Percentiles rank a stretch among this genome's conserved stretches.
Evolutionary conservation across 2,888 invertebrate genomes (phyloP).

Genomic region (Entomobrya multifasciata): DNA sequence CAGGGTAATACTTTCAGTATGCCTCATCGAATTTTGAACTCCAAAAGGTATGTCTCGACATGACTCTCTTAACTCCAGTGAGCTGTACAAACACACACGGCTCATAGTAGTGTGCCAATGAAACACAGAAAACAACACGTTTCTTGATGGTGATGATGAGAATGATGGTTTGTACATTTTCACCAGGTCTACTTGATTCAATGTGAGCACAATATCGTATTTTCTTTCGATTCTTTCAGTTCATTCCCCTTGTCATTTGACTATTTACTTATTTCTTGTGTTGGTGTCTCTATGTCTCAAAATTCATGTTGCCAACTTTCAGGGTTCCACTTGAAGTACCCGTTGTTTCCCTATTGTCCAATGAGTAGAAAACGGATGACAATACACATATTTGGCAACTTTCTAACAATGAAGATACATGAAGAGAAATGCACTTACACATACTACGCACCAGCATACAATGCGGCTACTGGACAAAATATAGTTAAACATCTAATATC

Average conservation of each 20-base stretch:
- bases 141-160: neutral
- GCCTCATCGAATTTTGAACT: constrained; percentile 5
- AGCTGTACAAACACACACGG: neutral
- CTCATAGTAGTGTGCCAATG: neutral
- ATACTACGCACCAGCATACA: no score
- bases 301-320: constrained; percentile 13
- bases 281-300: neutral
- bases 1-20: neutral
- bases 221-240: constrained; percentile 10
- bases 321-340: neutral
- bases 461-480: no score
- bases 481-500: no score
- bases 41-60: neutral
- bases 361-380: no score
- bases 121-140: constrained; percentile 17
- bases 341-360: no score
- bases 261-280: constrained; percentile 27
- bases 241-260: constrained; percentile 23
- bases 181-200: neutral
- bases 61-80: neutral
- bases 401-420: no score
- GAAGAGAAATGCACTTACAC: no score
- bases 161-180: neutral
- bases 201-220: neutral
- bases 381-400: no score